Conservation (phyloP, 2,113 vertebrate genomes). For the Lampris incognitus region DNA sequence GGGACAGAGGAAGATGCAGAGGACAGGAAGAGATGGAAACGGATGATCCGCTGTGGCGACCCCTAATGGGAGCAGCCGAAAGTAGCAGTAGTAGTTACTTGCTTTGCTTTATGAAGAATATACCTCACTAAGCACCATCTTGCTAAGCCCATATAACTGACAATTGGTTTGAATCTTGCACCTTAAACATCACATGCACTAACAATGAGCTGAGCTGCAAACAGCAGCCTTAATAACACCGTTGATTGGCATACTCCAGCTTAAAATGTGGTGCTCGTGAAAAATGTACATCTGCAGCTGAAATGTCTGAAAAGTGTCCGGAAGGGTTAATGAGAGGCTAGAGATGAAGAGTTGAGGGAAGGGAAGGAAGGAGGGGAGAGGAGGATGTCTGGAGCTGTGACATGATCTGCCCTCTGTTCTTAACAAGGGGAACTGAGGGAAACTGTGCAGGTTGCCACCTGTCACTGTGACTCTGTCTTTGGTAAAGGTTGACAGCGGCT, state of each 20-base stretch:
- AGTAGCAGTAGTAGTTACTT: too few relatives aligned
- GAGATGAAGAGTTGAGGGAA: conserved; percentile 38
- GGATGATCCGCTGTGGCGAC: too few relatives aligned
- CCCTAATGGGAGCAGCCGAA: too few relatives aligned
- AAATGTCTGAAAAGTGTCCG: conserved; percentile 20
- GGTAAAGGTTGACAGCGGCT: background rate
- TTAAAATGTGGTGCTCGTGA: background rate
- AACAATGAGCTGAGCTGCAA: too few relatives aligned
- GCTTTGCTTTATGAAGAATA: too few relatives aligned
- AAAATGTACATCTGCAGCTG: conserved; percentile 20
- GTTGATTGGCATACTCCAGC: background rate
- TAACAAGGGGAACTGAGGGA: conserved; percentile 31
- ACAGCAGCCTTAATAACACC: conserved; percentile 5
- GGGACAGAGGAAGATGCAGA: too few relatives aligned
- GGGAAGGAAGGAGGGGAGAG: conserved; percentile 19
- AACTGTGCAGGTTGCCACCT: conserved; percentile 23
- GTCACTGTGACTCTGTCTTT: conserved; percentile 32
- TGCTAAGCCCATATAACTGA: too few relatives aligned
- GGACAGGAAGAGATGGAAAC: too few relatives aligned
- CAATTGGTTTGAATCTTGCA: too few relatives aligned
- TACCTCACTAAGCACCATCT: too few relatives aligned
- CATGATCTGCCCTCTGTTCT: conserved; percentile 14
- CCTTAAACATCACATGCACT: too few relatives aligned
- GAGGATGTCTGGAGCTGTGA: conserved; percentile 38
- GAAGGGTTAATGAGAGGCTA: conserved; percentile 44